Base-by-base conservation (phyloP, 2,113 vertebrate species). In the Scytalopus superciliaris region DNA sequence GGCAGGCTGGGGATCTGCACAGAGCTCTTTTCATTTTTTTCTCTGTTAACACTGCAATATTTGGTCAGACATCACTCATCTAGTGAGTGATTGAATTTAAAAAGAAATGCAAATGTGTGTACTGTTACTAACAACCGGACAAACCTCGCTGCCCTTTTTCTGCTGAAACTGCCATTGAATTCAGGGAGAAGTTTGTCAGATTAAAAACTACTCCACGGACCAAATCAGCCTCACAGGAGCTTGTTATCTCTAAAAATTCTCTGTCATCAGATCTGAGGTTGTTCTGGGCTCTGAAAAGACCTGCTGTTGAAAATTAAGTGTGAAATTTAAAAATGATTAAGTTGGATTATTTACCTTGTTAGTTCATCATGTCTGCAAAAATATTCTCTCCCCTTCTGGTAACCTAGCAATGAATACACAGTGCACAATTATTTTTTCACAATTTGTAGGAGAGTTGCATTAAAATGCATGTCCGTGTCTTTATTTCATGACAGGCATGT, bases 311-410 rank as follows among this genome's bases (percentile, higher is more conserved):
- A 84, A 96, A 95, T 89, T 12, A 64, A 91, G 94, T 90, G 90
- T 90, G 93, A 96, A 95, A 94, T 95, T 95, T 87, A 88, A 77
- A 96, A 94, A 90, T 64, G 57, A 96, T 96, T 40, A 92, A 90
- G 88, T 88, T 35, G n/a, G 87, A 72, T 93, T 97, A 93, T 96
- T 97, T 97, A 96, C 93, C 90, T 92, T 93, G 69, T 75, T 89
- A 97, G 88, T 96, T 97, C 94, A 94, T 96, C 90, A 53, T 69
- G 90, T 56, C 83, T 87, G 83, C 77, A 93, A 47, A 94, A 95
- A 92, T 95, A 89, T 87, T 56, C 90, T 76, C 86, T 89, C 82
- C 79, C 56, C 64, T 89, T 49, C 85, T 60, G 59, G 96, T 96
- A 93, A 82, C 93, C 93, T 89, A 89, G 96, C 94, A 95, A 96